phyloP scores from a whole-genome alignment of 2,888 invertebrate genomes.

The Lepas anatifera region DNA sequence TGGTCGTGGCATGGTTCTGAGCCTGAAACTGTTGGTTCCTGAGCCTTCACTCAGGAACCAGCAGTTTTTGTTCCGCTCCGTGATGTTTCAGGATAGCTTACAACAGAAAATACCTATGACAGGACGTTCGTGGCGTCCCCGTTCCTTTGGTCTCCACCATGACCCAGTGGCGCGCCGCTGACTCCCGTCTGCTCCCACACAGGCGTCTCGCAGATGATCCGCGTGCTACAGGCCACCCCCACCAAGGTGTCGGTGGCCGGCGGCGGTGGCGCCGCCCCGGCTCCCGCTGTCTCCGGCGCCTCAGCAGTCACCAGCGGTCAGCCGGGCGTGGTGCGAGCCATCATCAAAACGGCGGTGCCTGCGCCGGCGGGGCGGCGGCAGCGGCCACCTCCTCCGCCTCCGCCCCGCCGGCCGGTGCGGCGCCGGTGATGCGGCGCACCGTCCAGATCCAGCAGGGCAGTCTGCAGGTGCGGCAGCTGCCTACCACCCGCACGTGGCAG shows the following conservation, averaged over 20 bases:
- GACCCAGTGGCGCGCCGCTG: background rate
- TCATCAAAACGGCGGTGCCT: constrained; percentile 5
- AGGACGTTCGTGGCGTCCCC: too few relatives aligned
- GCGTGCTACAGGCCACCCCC: constrained; percentile 7
- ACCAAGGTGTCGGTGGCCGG: background rate
- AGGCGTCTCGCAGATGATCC: constrained; percentile 11
- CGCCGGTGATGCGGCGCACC: background rate
- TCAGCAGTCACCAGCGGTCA: background rate
- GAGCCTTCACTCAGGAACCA: too few relatives aligned
- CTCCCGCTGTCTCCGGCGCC: background rate
- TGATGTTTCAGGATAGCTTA: too few relatives aligned
- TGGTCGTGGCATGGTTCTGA: too few relatives aligned
- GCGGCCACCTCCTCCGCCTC: too few relatives aligned
- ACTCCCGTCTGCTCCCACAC: background rate
- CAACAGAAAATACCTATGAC: too few relatives aligned
- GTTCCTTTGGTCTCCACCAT: too few relatives aligned
- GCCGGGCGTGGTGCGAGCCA: background rate
- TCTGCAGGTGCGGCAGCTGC: too few relatives aligned
- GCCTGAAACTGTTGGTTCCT: too few relatives aligned
- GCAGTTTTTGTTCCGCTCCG: background rate
- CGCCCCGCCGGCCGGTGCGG: background rate
- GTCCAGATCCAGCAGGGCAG: background rate
- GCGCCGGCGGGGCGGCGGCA: background rate
- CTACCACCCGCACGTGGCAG: too few relatives aligned
- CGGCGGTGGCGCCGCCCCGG: background rate